Percentiles rank a stretch among this genome's conserved stretches.
phyloP scores from a whole-genome alignment of 2,888 invertebrate species.

The Drosophila affinis region DNA sequence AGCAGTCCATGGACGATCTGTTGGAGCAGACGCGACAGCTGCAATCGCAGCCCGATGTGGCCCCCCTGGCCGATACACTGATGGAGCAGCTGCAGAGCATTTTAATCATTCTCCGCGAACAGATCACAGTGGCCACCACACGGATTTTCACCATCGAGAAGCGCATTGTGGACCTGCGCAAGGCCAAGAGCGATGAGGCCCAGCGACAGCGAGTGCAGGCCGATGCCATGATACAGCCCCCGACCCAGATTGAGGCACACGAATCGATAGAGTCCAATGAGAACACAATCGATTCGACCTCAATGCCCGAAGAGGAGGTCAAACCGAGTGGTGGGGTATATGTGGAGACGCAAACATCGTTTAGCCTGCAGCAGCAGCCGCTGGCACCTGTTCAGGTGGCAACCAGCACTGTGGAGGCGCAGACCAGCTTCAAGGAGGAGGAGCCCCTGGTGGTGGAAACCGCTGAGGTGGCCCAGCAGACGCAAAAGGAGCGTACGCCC shows the following conservation, averaged over 20 bases:
- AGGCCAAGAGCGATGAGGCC: constrained; percentile 70
- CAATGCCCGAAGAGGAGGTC: constrained; percentile 89
- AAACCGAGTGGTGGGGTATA: constrained; percentile 71
- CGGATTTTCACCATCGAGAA: constrained; percentile 85
- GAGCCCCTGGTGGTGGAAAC: constrained; percentile 25
- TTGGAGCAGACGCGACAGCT: constrained; percentile 84
- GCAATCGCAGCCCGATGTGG: constrained; percentile 84
- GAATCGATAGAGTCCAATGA: constrained; percentile 81
- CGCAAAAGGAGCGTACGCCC: constrained; percentile 83
- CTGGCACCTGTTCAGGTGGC: constrained; percentile 70
- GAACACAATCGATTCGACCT: constrained; percentile 87
- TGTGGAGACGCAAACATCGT: constrained; percentile 89
- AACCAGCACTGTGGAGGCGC: constrained; percentile 85
- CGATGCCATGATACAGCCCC: constrained; percentile 72
- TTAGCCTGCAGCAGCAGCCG: constrained; percentile 84
- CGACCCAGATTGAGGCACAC: constrained; percentile 43
- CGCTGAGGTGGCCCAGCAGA: constrained; percentile 72
- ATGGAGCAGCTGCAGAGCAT: constrained; percentile 86
- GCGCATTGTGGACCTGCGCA: constrained; percentile 74
- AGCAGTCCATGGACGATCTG: constrained; percentile 84
- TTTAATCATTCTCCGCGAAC: constrained; percentile 86
- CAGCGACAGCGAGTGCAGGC: constrained; percentile 75
- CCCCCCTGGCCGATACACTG: constrained; percentile 84
- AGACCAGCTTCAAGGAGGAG: constrained; percentile 85
- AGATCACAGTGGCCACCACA: constrained; percentile 86